Conservation (phyloP, 2,888 invertebrate species). For the Microplitis manilae region DNA sequence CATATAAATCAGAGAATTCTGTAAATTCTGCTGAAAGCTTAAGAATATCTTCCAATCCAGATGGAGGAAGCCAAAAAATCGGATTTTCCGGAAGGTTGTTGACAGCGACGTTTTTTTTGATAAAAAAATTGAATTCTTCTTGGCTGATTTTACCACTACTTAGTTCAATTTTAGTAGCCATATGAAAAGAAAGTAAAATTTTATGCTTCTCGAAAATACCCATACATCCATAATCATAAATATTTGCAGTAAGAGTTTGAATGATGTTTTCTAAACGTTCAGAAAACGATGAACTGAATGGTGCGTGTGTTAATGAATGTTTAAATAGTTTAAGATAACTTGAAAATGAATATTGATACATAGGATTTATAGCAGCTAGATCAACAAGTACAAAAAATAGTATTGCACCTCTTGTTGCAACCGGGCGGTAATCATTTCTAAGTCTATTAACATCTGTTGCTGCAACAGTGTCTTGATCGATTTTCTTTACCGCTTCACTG, state of each 20-base stretch:
- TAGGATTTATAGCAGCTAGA: conserved; percentile 89
- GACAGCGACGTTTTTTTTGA: conserved; percentile 86
- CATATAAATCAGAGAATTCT: conserved; percentile 79
- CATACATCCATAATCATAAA: conserved; percentile 93
- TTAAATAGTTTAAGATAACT: conserved; percentile 90
- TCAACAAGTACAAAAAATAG: conserved; percentile 92
- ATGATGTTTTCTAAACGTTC: conserved; percentile 87
- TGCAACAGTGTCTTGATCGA: conserved; percentile 84
- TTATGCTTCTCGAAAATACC: conserved; percentile 95
- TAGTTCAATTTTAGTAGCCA: conserved; percentile 86
- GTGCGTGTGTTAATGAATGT: conserved; percentile 84
- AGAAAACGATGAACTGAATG: conserved; percentile 84
- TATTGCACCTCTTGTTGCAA: conserved; percentile 89
- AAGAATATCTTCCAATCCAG: conserved; percentile 89
- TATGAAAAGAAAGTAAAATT: conserved; percentile 91
- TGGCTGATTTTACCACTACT: conserved; percentile 78
- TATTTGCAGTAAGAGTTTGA: conserved; percentile 86
- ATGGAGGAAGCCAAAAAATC: conserved; percentile 80
- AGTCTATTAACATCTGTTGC: conserved; percentile 86
- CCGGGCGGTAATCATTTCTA: conserved; percentile 88
- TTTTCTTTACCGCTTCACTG: conserved; percentile 82
- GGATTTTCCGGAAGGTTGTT: conserved; percentile 83
- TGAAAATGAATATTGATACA: conserved; percentile 93
- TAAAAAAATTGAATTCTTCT: conserved; percentile 89
- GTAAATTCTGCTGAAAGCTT: conserved; percentile 82